Conservation (phyloP, 2,113 vertebrate genomes). For the Antechinus stuartii region DNA sequence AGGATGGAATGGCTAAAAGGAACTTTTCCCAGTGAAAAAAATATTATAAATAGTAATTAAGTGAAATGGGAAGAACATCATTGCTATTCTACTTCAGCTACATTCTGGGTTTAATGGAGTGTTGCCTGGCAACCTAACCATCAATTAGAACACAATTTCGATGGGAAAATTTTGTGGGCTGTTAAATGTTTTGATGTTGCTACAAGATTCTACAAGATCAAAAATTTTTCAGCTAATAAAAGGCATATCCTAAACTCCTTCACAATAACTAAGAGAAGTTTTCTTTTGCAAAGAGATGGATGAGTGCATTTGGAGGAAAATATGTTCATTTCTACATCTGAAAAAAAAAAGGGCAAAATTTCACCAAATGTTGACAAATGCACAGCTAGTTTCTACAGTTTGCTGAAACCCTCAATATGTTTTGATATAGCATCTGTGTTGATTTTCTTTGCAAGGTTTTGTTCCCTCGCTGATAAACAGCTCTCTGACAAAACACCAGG, state of each 20-base stretch:
- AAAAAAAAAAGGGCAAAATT: not conserved
- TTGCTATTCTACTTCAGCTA: not conserved
- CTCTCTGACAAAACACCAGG: not conserved
- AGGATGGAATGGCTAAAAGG: not conserved
- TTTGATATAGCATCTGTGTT: slow-evolving; percentile 27
- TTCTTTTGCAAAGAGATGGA: not conserved
- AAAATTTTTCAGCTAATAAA: not conserved
- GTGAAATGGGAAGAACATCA: not conserved
- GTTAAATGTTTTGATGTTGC: not conserved
- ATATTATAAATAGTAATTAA: not conserved
- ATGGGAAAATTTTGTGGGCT: not conserved
- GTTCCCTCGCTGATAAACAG: slow-evolving; percentile 2
- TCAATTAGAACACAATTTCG: not conserved
- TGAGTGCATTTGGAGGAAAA: not conserved
- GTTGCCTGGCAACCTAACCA: not conserved
- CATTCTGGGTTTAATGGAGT: not conserved
- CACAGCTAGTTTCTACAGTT: slow-evolving; percentile 36
- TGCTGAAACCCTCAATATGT: slow-evolving; percentile 24
- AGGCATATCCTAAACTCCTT: not conserved
- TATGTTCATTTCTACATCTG: slow-evolving; percentile 47
- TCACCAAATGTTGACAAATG: slow-evolving; percentile 28
- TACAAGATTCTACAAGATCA: not conserved
- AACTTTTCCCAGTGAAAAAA: not conserved
- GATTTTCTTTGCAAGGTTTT: slow-evolving; percentile 37
- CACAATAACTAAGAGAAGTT: slow-evolving; percentile 2